Conservation (phyloP, 1,140 invertebrate species). For the Latrodectus geometricus region DNA sequence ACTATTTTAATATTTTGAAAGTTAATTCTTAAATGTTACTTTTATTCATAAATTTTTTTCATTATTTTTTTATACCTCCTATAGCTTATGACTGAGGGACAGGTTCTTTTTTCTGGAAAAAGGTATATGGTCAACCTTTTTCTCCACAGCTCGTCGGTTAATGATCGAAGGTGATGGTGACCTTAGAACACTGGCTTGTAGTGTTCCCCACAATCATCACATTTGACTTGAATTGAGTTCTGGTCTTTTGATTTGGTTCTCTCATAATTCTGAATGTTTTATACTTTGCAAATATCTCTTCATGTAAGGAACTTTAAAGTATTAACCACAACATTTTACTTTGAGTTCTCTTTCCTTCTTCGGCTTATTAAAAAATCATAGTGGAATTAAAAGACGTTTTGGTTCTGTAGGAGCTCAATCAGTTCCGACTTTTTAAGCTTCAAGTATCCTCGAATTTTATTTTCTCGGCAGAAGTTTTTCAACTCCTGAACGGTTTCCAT, state of each 20-base stretch:
- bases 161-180: not conserved
- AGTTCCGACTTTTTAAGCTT: conserved; percentile 22
- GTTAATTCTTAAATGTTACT: too few species aligned
- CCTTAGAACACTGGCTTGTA: not conserved
- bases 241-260: not conserved
- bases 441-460: conserved; percentile 31
- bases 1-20: too few species aligned
- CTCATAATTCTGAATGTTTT: not conserved
- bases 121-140: too few species aligned
- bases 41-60: too few species aligned
- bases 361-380: too few species aligned
- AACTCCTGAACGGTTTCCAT: too few species aligned
- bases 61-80: too few species aligned
- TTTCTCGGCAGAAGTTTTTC: conserved; percentile 21
- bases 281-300: not conserved
- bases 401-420: not conserved
- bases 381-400: too few species aligned
- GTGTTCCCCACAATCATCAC: not conserved
- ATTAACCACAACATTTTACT: not conserved
- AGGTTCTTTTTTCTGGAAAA: too few species aligned
- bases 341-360: too few species aligned
- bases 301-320: not conserved
- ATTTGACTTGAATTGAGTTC: too few species aligned
- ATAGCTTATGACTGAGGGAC: too few species aligned
- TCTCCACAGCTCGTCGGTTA: not conserved